phyloP scores from a whole-genome alignment of 2,797 vertebrate genomes.

The Cephalopachus bancanus region DNA sequence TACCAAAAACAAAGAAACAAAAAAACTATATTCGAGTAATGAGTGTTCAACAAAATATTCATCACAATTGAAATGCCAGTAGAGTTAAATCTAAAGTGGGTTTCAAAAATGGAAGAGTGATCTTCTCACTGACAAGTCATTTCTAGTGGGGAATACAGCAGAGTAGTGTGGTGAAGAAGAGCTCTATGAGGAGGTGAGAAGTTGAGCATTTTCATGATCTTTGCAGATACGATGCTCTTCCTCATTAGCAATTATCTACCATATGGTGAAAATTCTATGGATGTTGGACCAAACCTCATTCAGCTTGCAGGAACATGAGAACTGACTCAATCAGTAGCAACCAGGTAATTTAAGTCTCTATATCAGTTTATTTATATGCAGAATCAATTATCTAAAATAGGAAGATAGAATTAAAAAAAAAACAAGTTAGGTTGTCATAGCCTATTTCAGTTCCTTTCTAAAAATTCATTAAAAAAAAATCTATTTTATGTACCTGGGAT shows the following conservation, averaged over 20 bases:
- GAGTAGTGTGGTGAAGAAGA: not conserved
- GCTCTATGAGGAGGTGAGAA: not conserved
- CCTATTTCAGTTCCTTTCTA: not conserved
- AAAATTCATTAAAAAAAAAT: not conserved
- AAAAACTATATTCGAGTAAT: not conserved
- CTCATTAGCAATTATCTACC: not conserved
- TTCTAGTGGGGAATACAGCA: not conserved
- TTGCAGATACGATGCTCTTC: not conserved
- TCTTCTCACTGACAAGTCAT: accelerated
- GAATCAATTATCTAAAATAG: not conserved
- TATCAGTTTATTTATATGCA: not conserved
- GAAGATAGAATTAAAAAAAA: not conserved
- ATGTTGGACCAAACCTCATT: not conserved
- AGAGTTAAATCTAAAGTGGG: not conserved
- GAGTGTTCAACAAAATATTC: not conserved
- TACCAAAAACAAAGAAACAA: not conserved
- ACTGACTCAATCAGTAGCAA: not conserved
- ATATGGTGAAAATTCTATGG: not conserved
- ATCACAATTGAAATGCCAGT: not conserved
- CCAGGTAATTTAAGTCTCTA: not conserved
- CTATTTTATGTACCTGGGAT: not conserved
- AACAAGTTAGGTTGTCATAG: not conserved
- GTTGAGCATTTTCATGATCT: not conserved
- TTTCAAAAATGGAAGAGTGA: not conserved
- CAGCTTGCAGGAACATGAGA: not conserved